These are phyloP conservation scores for Sinhomidia bicolor DNA, from an alignment of 2,888 invertebrate genomes.

Conservation along the genomic window DNA sequence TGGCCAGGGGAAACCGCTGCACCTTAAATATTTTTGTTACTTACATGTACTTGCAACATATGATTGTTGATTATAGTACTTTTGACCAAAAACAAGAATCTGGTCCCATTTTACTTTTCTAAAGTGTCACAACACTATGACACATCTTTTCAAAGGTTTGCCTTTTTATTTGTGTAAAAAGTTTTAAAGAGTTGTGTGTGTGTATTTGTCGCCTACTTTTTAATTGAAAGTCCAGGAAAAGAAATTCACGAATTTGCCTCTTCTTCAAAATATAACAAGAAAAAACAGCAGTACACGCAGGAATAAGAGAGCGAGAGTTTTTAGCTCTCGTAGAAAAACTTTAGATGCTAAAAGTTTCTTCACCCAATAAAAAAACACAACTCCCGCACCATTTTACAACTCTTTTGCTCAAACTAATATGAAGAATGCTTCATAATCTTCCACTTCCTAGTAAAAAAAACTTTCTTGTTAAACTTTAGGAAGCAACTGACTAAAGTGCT, in stretches of 20 bases:
- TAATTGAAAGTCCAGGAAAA: slow-evolving; percentile 59
- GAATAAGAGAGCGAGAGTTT: not conserved
- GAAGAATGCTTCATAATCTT: not conserved
- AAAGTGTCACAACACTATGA: not conserved
- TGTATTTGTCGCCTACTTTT: slow-evolving; percentile 42
- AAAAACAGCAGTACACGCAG: no score
- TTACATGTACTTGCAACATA: no score
- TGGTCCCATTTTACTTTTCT: not conserved
- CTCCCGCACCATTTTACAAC: not conserved
- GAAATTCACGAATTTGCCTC: not conserved
- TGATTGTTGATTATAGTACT: no score
- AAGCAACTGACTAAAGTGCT: not conserved
- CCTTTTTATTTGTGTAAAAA: not conserved
- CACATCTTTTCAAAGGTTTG: not conserved
- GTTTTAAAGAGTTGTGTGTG: not conserved
- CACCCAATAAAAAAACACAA: not conserved
- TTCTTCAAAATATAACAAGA: not conserved
- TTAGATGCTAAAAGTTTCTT: slow-evolving; percentile 8
- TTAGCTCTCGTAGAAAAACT: not conserved
- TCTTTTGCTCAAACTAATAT: slow-evolving; percentile 12
- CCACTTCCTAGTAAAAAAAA: not conserved
- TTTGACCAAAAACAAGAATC: no score
- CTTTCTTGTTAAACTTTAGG: not conserved
- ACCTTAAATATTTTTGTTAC: no score
- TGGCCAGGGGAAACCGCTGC: no score